Percentiles rank a stretch among this genome's conserved stretches.
These are phyloP conservation scores for Rhagologus leucostigma DNA, from an alignment of 2,113 vertebrate species.

Conservation along the genomic window DNA sequence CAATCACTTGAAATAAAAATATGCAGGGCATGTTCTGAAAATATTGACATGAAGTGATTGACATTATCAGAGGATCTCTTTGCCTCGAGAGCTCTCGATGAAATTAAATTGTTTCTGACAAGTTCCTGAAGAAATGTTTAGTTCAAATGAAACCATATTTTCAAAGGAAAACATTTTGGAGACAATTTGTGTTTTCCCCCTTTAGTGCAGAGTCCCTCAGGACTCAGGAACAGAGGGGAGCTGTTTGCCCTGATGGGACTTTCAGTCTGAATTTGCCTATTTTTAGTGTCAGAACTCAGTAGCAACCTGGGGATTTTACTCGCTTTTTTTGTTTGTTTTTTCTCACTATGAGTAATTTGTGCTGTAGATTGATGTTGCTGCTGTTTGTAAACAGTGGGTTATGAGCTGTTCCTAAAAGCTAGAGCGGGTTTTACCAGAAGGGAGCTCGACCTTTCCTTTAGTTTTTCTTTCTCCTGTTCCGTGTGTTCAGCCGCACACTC, in stretches of 20 bases:
- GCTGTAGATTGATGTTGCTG: neutral
- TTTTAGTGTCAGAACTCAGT: neutral
- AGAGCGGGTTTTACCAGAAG: constrained; percentile 2
- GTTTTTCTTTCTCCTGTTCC: neutral
- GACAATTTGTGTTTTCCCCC: neutral
- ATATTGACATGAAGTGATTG: constrained; percentile 10
- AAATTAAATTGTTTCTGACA: constrained; percentile 38
- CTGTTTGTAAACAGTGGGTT: constrained; percentile 48
- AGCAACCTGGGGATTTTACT: constrained; percentile 9
- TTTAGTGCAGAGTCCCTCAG: neutral
- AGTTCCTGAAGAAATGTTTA: neutral
- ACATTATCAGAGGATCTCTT: constrained; percentile 38
- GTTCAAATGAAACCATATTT: constrained; percentile 11
- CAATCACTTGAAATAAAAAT: neutral
- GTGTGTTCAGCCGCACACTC: neutral
- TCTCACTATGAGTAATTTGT: neutral
- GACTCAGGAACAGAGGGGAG: neutral
- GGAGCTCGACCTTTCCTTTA: neutral
- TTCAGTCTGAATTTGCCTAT: neutral
- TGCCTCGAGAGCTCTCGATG: neutral
- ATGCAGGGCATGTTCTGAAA: neutral
- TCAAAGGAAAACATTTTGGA: neutral
- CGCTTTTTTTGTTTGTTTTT: neutral
- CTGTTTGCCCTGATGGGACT: neutral
- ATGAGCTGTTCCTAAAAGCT: constrained; percentile 9